phyloP scores from a whole-genome alignment of 2,113 vertebrate genomes.

The Pycnonotus jocosus region DNA sequence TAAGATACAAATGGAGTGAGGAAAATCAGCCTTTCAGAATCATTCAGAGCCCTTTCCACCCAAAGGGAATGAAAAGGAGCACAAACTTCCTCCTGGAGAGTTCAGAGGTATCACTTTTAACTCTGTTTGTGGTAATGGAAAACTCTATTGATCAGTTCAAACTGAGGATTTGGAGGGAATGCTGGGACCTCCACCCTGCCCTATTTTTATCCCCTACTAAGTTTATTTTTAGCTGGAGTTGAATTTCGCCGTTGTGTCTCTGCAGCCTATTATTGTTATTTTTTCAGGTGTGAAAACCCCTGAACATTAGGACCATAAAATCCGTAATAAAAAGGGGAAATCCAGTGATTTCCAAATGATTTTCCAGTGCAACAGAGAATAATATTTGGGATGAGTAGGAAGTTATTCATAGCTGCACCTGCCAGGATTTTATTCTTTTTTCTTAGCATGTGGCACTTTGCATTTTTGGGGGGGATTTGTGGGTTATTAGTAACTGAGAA shows the following conservation, averaged over 20 bases:
- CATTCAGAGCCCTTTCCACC: not conserved
- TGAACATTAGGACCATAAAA: not conserved
- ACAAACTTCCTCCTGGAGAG: not conserved
- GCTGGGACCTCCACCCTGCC: not conserved
- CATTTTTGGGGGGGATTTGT: not conserved
- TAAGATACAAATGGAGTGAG: not conserved
- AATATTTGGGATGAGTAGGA: too few relatives aligned
- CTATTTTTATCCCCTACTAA: not conserved
- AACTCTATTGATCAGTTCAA: not conserved
- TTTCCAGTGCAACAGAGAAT: not conserved
- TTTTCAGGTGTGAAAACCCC: not conserved
- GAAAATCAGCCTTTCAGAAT: not conserved
- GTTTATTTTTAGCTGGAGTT: not conserved
- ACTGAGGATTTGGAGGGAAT: not conserved
- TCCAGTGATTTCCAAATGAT: not conserved
- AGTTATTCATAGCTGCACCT: not conserved
- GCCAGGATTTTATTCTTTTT: rapidly evolving
- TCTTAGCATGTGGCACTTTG: too few relatives aligned
- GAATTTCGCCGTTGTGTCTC: not conserved
- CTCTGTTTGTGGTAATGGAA: not conserved
- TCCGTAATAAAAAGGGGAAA: not conserved
- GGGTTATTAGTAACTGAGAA: not conserved
- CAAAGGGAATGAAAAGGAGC: not conserved
- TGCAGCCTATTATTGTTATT: not conserved
- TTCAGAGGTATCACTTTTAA: not conserved